phyloP scores from a whole-genome alignment of 2,888 invertebrate genomes.

The Nemotelus nigrinus region DNA sequence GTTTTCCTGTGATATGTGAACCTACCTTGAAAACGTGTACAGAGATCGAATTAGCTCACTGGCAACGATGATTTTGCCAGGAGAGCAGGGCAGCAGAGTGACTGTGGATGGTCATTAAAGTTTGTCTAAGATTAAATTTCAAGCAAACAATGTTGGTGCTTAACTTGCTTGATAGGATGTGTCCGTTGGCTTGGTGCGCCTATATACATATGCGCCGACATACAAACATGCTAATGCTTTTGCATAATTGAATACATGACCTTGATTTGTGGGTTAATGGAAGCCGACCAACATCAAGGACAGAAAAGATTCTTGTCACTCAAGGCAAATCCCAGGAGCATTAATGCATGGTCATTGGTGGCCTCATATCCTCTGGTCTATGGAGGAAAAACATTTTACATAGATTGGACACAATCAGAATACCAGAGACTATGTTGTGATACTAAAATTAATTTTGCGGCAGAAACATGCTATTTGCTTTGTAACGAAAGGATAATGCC shows the following conservation, averaged over 20 bases:
- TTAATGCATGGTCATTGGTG: no score
- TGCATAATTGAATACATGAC: constrained; percentile 1
- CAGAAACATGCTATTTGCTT: no score
- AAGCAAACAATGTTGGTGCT: constrained; percentile 9
- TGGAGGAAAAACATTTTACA: no score
- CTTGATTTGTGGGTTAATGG: constrained; percentile 1
- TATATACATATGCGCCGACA: background rate
- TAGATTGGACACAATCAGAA: no score
- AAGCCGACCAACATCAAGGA: no score
- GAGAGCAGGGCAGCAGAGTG: background rate
- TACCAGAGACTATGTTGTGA: no score
- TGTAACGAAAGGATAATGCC: no score
- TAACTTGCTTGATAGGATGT: constrained; percentile 5
- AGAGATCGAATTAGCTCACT: constrained; percentile 1
- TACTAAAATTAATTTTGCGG: no score
- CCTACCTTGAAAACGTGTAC: background rate
- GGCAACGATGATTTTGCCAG: no score
- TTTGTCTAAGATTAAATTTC: constrained; percentile 22
- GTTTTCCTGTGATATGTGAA: background rate
- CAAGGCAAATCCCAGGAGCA: no score
- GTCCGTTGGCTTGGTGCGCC: background rate
- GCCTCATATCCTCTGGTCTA: no score
- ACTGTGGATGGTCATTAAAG: background rate
- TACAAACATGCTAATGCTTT: background rate
- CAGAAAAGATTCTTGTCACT: no score